Percentiles rank a stretch among this genome's conserved stretches.
Evolutionary conservation across 2,797 vertebrate species (phyloP).

Genomic region (Capromys pilorides): DNA sequence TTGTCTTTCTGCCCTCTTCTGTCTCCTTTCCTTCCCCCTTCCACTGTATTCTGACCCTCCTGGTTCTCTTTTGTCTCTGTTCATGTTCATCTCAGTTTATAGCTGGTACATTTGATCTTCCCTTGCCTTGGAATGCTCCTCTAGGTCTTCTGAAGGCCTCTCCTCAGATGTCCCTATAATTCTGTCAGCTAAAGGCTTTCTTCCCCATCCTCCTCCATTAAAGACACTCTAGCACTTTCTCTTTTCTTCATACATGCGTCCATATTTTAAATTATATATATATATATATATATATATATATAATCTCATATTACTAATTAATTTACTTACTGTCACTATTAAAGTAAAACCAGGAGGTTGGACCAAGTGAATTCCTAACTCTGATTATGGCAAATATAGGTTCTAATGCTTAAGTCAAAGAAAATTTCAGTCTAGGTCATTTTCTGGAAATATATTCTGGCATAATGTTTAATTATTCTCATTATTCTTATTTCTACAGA

Average conservation of each 20-base stretch:
- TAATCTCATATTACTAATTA: background rate
- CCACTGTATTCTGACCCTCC: background rate
- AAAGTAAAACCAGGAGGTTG: conserved; percentile 22
- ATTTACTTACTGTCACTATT: background rate
- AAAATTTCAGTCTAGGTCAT: background rate
- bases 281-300: too few species aligned
- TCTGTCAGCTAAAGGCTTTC: background rate
- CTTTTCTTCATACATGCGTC: background rate
- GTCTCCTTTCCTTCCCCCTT: background rate
- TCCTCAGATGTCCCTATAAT: background rate
- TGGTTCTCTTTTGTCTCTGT: background rate
- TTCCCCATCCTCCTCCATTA: background rate
- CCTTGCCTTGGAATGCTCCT: background rate
- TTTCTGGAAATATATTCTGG: background rate
- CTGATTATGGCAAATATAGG: background rate
- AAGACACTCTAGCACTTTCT: background rate
- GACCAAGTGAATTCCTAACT: background rate
- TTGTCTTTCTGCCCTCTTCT: background rate
- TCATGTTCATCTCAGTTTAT: background rate
- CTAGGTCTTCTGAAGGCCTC: background rate
- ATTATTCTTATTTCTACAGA: background rate
- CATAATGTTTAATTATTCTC: conserved; percentile 15
- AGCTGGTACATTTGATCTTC: background rate
- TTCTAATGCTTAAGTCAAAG: background rate
- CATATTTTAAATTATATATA: background rate